Evolutionary conservation across 1,140 invertebrate species (phyloP).

Genomic region (Cheumatopsyche charites): DNA sequence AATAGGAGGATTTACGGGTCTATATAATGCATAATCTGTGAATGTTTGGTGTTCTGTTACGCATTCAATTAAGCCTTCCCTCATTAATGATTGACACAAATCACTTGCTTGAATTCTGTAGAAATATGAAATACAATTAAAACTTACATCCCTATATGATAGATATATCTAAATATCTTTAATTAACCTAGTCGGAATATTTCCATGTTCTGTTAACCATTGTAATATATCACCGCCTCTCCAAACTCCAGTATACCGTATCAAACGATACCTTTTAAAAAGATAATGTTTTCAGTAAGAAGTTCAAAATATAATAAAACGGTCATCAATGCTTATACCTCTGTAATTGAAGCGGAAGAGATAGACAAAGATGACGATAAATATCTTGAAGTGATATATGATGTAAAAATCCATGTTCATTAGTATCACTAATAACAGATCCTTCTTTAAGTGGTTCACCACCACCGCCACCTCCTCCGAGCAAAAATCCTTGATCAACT

Average conservation of each 20-base stretch:
- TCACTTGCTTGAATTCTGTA: constrained; percentile 76
- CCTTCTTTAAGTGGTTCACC: constrained; percentile 13
- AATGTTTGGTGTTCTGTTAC: constrained; percentile 64
- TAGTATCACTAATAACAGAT: constrained; percentile 50
- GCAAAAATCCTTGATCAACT: constrained; percentile 43
- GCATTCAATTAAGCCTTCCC: constrained; percentile 78
- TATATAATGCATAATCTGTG: constrained; percentile 64
- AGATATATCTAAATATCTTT: no score
- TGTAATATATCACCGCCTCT: constrained; percentile 58
- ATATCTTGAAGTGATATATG: constrained; percentile 53
- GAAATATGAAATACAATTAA: constrained; percentile 44
- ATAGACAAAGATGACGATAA: constrained; percentile 52
- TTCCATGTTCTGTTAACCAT: constrained; percentile 58
- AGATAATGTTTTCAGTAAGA: constrained; percentile 10
- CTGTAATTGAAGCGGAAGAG: constrained; percentile 57
- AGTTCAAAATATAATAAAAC: background rate
- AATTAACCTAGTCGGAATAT: constrained; percentile 60
- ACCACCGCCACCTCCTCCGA: constrained; percentile 24
- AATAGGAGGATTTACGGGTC: constrained; percentile 53
- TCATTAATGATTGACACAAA: constrained; percentile 81
- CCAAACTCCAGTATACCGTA: constrained; percentile 59
- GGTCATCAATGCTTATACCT: constrained; percentile 51
- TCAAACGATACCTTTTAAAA: constrained; percentile 54
- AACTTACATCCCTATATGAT: constrained; percentile 23
- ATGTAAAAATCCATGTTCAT: constrained; percentile 46